Percentiles rank a stretch among this genome's conserved stretches.
Evolutionary conservation across 2,113 vertebrate species (phyloP).

Genomic region (Callaeas wilsoni): DNA sequence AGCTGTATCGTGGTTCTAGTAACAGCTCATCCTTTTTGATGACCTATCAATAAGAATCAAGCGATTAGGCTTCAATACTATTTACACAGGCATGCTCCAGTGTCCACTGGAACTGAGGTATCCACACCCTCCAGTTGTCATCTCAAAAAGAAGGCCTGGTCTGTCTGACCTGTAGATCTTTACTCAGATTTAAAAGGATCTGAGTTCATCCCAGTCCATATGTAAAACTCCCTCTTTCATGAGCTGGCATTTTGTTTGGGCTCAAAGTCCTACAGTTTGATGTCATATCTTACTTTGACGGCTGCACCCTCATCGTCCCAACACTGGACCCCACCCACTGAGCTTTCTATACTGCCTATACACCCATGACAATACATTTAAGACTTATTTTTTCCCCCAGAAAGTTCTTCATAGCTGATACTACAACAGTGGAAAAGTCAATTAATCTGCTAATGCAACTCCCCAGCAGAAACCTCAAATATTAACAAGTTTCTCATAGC

Average conservation of each 20-base stretch:
- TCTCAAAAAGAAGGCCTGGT: background rate
- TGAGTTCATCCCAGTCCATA: background rate
- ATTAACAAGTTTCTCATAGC: conserved; percentile 6
- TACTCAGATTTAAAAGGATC: background rate
- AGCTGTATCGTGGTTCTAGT: background rate
- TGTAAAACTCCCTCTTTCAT: background rate
- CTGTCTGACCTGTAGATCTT: background rate
- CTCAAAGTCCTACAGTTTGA: background rate
- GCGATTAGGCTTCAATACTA: background rate
- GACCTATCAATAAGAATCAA: background rate
- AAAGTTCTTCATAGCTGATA: background rate
- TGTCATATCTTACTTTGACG: background rate
- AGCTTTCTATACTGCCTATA: background rate
- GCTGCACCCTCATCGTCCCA: background rate
- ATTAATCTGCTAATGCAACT: background rate
- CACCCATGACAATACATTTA: background rate
- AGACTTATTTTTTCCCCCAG: background rate
- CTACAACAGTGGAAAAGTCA: background rate
- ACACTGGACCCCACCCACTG: background rate
- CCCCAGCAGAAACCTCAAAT: background rate
- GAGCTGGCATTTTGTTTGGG: background rate
- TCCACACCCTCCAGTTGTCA: background rate
- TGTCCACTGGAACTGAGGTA: background rate
- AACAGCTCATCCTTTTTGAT: background rate
- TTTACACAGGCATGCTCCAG: background rate